These are phyloP conservation scores for Scotopteryx bipunctaria DNA, from an alignment of 2,888 invertebrate genomes.

Conservation along the genomic window DNA sequence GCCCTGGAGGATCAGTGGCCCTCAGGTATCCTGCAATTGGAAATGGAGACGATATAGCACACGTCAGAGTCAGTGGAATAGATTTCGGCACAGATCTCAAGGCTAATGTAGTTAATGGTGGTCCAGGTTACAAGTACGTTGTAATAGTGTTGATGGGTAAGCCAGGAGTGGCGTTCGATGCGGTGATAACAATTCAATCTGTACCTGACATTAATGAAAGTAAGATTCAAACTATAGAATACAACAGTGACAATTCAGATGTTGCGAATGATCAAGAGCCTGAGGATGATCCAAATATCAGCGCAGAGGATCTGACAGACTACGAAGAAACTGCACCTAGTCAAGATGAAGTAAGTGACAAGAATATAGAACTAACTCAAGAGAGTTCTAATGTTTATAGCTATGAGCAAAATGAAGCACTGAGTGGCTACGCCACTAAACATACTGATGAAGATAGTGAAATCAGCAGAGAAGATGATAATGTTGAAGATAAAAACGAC, in stretches of 20 bases:
- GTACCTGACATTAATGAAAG: conserved; percentile 40
- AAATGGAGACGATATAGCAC: conserved; percentile 64
- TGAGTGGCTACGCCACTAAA: conserved; percentile 29
- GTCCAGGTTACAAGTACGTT: conserved; percentile 74
- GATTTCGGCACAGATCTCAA: conserved; percentile 74
- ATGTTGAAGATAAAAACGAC: conserved; percentile 3
- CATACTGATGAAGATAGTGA: conserved; percentile 33
- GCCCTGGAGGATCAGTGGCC: conserved; percentile 73
- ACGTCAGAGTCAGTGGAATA: conserved; percentile 72
- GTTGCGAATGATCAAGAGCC: conserved; percentile 22
- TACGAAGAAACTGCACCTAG: conserved; percentile 45
- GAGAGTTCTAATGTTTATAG: conserved; percentile 59
- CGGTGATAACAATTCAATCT: conserved; percentile 68
- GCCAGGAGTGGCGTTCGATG: conserved; percentile 62
- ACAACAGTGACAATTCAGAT: conserved; percentile 12
- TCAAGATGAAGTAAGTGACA: conserved; percentile 36
- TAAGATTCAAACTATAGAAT: conserved; percentile 32
- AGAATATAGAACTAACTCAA: conserved; percentile 52
- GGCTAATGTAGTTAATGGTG: conserved; percentile 71
- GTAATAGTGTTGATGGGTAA: conserved; percentile 71
- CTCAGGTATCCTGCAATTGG: conserved; percentile 70
- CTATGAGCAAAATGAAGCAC: conserved; percentile 49
- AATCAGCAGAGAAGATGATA: conserved; percentile 7
- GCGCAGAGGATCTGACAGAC: conserved; percentile 54
- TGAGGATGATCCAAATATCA: conserved; percentile 44